Evolutionary conservation across 2,888 invertebrate genomes (phyloP), one percentile per base, ranked within the genome.

Genomic region (Acleris holmiana): DNA sequence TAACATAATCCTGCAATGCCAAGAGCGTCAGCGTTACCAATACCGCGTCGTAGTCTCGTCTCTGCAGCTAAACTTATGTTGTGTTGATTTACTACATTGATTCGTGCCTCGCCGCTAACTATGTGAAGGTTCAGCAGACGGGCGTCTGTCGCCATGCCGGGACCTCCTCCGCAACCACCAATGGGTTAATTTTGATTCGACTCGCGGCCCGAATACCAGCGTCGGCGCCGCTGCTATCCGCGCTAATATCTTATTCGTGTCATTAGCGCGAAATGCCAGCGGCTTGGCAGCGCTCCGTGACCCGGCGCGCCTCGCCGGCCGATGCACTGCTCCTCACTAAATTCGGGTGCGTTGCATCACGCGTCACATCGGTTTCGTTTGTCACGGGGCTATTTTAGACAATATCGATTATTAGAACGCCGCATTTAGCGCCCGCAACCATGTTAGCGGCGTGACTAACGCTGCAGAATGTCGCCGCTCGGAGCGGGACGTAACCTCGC

Each of bases 241-340:
- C 84, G 86, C 87, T 88, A 89, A 91, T 91, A 90, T 91, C 91
- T 91, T 89, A 91, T 91, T 90, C 84, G 90, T 91, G 91, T 91
- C 91, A 90, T 90, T 90, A 88, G 91, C 82, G 89, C 90, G 84
- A 92, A 92, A 91, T 92, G 91, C 89, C 91, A 91, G 83, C 85
- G 79, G 85, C 81, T 91, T 91, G 91, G 91, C 91, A 91, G 76
- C 79, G 70, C 79, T 78, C 77, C 79, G 76, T 75, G 79, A 77
- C 78, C 68, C 69, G 68, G 71, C 72, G 68, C 72, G 72, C 80
- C 75, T 81, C 77, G 78, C 87, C 83, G 88, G 87, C 78, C 91
- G 91, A 86, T 89, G 91, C 91, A 90, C 89, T 80, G 87, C 78
- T 76, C 80, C 80, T 79, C 76, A 83, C 89, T 92, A 91, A 90